Evolutionary conservation across 2,888 invertebrate genomes (phyloP).

Genomic region (Quadriops clusia): DNA sequence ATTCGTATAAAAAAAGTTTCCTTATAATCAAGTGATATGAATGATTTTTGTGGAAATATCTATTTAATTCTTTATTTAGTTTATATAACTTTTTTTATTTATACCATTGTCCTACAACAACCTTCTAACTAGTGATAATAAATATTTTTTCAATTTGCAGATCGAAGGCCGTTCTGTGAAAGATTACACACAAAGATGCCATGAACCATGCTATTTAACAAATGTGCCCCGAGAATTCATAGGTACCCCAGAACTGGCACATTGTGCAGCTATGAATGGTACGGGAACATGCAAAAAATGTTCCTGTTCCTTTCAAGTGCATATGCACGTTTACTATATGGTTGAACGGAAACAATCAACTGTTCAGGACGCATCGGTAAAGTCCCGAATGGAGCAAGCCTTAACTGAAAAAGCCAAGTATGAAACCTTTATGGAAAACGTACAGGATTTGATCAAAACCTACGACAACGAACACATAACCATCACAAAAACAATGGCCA

Average conservation of each 20-base stretch:
- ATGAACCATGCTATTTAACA: slow-evolving; percentile 28
- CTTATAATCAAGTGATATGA: too few relatives aligned
- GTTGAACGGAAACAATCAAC: slow-evolving; percentile 23
- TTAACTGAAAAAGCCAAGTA: slow-evolving; percentile 14
- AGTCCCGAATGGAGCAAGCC: slow-evolving; percentile 19
- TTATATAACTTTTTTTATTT: too few relatives aligned
- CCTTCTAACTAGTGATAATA: too few relatives aligned
- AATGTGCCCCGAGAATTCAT: slow-evolving; percentile 28
- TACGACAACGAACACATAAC: slow-evolving; percentile 22
- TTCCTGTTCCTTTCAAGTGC: slow-evolving; percentile 24
- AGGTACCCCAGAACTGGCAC: slow-evolving; percentile 24
- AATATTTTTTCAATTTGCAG: slow-evolving; percentile 14
- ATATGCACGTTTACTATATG: slow-evolving; percentile 32
- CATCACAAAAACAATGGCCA: slow-evolving; percentile 25
- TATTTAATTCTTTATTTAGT: slow-evolving; percentile 1
- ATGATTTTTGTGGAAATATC: too few relatives aligned
- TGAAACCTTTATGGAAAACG: too few relatives aligned
- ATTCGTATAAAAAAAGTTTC: too few relatives aligned
- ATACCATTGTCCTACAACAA: too few relatives aligned
- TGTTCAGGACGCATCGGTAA: slow-evolving; percentile 22
- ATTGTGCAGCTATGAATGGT: slow-evolving; percentile 25
- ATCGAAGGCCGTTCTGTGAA: slow-evolving; percentile 23
- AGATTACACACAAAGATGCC: slow-evolving; percentile 29
- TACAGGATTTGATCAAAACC: slow-evolving; percentile 18
- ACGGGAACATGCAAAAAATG: slow-evolving; percentile 23